phyloP scores from a whole-genome alignment of 2,113 vertebrate genomes.

The Takifugu flavidus region DNA sequence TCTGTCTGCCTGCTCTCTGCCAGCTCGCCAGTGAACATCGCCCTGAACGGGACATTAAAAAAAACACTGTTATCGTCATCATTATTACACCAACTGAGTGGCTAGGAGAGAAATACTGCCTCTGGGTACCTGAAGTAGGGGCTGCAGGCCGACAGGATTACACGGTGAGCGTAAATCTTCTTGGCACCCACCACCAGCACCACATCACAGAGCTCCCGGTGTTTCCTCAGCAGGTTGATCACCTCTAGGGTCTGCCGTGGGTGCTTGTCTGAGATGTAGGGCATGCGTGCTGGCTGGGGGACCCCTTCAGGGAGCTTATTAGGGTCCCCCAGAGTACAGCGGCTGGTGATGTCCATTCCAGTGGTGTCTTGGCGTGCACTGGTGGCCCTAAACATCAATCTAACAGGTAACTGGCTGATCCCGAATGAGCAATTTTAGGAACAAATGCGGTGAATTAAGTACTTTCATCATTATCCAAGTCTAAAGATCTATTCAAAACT shows the following conservation, averaged over 20 bases:
- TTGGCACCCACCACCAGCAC: slow-evolving; percentile 95
- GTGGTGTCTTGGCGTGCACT: slow-evolving; percentile 93
- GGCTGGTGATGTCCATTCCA: slow-evolving; percentile 98
- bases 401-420: background rate
- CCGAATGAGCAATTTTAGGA: no score
- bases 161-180: slow-evolving; percentile 97
- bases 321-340: slow-evolving; percentile 97
- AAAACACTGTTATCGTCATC: no score
- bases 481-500: no score
- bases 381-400: slow-evolving; percentile 76
- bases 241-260: slow-evolving; percentile 96
- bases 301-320: slow-evolving; percentile 98
- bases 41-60: slow-evolving; percentile 62
- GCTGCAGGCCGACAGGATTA: slow-evolving; percentile 96
- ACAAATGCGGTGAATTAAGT: no score
- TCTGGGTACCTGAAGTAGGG: slow-evolving; percentile 85
- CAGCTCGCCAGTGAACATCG: slow-evolving; percentile 98
- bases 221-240: slow-evolving; percentile 95
- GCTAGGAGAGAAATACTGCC: background rate
- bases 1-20: slow-evolving; percentile 96
- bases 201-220: slow-evolving; percentile 95
- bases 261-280: slow-evolving; percentile 97
- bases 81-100: no score
- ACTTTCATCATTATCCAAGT: no score
- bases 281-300: slow-evolving; percentile 97